These are phyloP conservation scores for Diplazon laetatorius DNA, from an alignment of 2,888 invertebrate species.

Conservation along the genomic window DNA sequence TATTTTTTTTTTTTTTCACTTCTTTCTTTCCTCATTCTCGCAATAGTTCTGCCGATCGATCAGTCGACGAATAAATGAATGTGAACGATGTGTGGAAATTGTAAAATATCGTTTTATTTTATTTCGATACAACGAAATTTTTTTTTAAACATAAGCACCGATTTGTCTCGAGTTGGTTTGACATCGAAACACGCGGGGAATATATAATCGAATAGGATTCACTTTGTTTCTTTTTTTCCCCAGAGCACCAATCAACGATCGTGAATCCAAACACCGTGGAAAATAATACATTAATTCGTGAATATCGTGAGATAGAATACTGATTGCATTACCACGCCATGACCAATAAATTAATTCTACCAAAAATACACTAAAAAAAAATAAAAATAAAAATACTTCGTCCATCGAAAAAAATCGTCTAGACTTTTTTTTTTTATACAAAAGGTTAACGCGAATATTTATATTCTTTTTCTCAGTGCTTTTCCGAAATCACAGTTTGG, in stretches of 20 bases:
- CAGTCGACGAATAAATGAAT: too few species aligned
- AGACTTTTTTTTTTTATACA: conserved; percentile 16
- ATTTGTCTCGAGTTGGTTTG: neutral
- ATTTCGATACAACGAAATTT: conserved; percentile 24
- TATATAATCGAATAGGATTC: conserved; percentile 5
- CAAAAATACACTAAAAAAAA: conserved; percentile 1
- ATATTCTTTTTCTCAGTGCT: conserved; percentile 34
- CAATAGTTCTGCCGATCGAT: neutral
- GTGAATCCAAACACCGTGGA: conserved; percentile 7
- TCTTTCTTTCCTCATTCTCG: neutral
- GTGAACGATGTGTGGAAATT: too few species aligned
- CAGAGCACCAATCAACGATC: conserved; percentile 46
- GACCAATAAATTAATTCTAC: conserved; percentile 53
- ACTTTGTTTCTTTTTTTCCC: too few species aligned
- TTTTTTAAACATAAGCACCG: conserved; percentile 42
- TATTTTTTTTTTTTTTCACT: neutral
- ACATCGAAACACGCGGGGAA: neutral
- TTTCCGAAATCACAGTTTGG: conserved; percentile 56
- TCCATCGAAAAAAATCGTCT: too few species aligned
- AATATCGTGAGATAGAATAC: conserved; percentile 46
- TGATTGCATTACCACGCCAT: conserved; percentile 31
- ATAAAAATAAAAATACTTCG: conserved; percentile 19
- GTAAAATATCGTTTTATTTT: conserved; percentile 33
- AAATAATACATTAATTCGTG: neutral
- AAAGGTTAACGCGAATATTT: conserved; percentile 11